Evolutionary conservation across 2,113 vertebrate species (phyloP).

Genomic region (Podilymbus podiceps): DNA sequence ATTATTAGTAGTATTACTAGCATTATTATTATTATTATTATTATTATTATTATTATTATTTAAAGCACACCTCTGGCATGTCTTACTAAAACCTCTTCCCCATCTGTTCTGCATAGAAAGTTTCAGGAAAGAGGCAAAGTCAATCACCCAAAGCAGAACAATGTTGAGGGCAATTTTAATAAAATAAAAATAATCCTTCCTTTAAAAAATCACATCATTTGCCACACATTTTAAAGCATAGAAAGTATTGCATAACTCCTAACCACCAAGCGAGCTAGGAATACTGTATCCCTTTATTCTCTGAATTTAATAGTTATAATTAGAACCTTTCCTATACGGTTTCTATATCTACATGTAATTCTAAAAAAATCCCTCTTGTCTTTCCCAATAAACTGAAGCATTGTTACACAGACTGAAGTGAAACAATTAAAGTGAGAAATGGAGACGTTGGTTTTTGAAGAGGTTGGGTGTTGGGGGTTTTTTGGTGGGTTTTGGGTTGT

Average conservation of each 20-base stretch:
- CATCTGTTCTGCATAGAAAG: background rate
- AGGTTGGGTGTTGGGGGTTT: background rate
- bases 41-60: background rate
- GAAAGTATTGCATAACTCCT: background rate
- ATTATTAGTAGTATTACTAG: background rate
- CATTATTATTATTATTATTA: background rate
- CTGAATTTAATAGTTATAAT: background rate
- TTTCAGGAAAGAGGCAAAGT: background rate
- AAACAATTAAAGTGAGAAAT: background rate
- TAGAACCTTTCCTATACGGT: background rate
- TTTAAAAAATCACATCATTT: background rate
- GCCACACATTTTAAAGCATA: background rate
- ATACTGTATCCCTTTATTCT: constrained; percentile 19
- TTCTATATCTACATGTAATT: background rate
- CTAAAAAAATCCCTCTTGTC: constrained; percentile 9
- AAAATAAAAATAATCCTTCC: constrained; percentile 1
- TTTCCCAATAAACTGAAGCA: background rate
- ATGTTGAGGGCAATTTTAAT: background rate
- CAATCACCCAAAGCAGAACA: background rate
- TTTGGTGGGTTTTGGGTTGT: too few relatives aligned
- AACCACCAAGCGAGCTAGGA: background rate
- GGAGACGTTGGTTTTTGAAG: background rate
- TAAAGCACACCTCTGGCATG: background rate
- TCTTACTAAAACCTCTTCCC: background rate
- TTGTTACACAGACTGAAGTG: background rate